Percentiles rank a stretch among this genome's conserved stretches.
Conservation (phyloP, 2,113 vertebrate species). For the Heterotilapia buettikoferi region DNA sequence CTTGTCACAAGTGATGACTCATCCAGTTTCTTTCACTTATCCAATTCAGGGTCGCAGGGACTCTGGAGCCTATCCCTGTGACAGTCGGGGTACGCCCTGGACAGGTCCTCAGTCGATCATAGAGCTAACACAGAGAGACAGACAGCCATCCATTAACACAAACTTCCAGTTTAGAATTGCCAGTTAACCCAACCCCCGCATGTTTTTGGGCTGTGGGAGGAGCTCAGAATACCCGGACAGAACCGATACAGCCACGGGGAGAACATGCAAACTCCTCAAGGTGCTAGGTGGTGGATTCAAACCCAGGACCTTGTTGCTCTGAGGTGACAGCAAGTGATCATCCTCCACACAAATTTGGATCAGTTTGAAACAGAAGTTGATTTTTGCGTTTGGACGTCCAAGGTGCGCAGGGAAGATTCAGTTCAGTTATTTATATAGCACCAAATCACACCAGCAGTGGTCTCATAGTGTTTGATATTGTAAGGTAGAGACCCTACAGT, state of each 20-base stretch:
- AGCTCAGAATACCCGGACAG: background rate
- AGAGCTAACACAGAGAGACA: background rate
- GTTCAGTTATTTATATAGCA: background rate
- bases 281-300: background rate
- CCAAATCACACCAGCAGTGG: background rate
- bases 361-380: background rate
- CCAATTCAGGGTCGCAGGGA: rapidly evolving
- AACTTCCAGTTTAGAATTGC: background rate
- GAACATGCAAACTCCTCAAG: background rate
- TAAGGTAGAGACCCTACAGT: background rate
- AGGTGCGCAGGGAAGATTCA: background rate
- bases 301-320: background rate
- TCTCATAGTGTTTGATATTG: background rate
- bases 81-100: background rate
- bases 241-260: background rate
- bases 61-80: background rate
- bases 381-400: background rate
- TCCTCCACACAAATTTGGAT: background rate
- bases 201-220: background rate
- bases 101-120: background rate
- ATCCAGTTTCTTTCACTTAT: background rate
- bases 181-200: background rate
- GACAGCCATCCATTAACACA: background rate
- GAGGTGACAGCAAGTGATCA: background rate
- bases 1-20: background rate